phyloP scores from a whole-genome alignment of 2,888 invertebrate species.

The Pandemis cinnamomeana region DNA sequence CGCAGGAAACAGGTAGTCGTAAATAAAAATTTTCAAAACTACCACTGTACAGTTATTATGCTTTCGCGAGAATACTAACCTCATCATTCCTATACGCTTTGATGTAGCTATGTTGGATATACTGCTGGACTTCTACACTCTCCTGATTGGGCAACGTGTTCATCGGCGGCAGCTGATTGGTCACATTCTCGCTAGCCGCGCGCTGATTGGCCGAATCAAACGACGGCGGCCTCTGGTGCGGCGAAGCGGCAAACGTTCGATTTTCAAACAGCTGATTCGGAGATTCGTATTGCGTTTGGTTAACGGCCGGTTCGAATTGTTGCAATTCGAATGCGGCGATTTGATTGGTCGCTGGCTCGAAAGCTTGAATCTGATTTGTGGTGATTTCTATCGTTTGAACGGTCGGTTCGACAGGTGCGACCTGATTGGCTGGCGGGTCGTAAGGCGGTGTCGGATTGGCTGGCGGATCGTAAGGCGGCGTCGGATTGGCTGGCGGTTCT shows the following conservation, averaged over 20 bases:
- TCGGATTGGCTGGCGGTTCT: constrained; percentile 34
- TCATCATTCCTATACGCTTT: constrained; percentile 62
- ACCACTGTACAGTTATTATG: too few relatives aligned
- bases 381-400: constrained; percentile 35
- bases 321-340: constrained; percentile 20
- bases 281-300: constrained; percentile 40
- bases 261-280: constrained; percentile 29
- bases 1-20: too few relatives aligned
- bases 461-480: constrained; percentile 40
- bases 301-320: constrained; percentile 43
- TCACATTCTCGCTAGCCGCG: constrained; percentile 36
- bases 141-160: constrained; percentile 53
- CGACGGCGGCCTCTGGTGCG: constrained; percentile 44
- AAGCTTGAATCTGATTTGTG: constrained; percentile 24
- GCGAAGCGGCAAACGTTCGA: constrained; percentile 32
- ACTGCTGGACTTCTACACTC: constrained; percentile 51
- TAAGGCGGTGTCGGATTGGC: constrained; percentile 38
- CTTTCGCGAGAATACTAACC: constrained; percentile 47
- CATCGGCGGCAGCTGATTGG: constrained; percentile 20
- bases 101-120: constrained; percentile 52
- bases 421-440: constrained; percentile 47
- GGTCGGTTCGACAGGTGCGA: constrained; percentile 37
- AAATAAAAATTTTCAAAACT: too few relatives aligned
- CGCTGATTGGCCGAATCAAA: constrained; percentile 52
- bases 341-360: constrained; percentile 43